These are phyloP conservation scores for Drosophila saltans DNA, from an alignment of 1,140 invertebrate genomes.

Conservation along the genomic window DNA sequence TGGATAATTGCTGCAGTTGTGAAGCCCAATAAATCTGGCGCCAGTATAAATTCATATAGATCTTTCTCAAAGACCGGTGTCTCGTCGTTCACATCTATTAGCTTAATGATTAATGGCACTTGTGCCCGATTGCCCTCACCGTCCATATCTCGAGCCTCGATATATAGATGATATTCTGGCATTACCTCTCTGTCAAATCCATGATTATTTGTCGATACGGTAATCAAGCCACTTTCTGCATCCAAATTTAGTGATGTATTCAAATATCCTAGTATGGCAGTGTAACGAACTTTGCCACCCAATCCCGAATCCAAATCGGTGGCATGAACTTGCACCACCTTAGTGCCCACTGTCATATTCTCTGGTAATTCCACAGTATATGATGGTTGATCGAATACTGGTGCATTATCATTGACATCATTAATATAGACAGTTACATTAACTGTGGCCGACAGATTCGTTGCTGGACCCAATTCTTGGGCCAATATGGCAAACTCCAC, in stretches of 20 bases:
- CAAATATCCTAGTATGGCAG: slow-evolving; percentile 89
- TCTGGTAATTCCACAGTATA: slow-evolving; percentile 91
- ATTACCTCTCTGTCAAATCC: slow-evolving; percentile 93
- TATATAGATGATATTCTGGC: slow-evolving; percentile 89
- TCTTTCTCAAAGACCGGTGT: slow-evolving; percentile 91
- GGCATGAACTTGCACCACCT: slow-evolving; percentile 89
- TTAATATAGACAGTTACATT: slow-evolving; percentile 91
- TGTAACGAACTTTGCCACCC: slow-evolving; percentile 90
- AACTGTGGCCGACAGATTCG: slow-evolving; percentile 88
- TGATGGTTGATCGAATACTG: slow-evolving; percentile 89
- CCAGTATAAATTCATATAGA: slow-evolving; percentile 92
- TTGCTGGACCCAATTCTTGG: slow-evolving; percentile 89
- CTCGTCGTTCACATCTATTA: slow-evolving; percentile 95
- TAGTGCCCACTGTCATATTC: slow-evolving; percentile 90
- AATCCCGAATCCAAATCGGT: slow-evolving; percentile 90
- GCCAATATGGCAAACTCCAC: slow-evolving; percentile 91
- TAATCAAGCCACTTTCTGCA: slow-evolving; percentile 90
- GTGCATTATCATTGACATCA: slow-evolving; percentile 95
- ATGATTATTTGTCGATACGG: slow-evolving; percentile 88
- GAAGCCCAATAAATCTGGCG: slow-evolving; percentile 89
- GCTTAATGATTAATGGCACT: slow-evolving; percentile 89
- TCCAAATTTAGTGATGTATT: slow-evolving; percentile 91
- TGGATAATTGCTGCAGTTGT: slow-evolving; percentile 89
- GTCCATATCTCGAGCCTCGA: slow-evolving; percentile 93
- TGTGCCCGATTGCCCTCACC: slow-evolving; percentile 89